Evolutionary conservation across 2,797 vertebrate genomes (phyloP).

Genomic region (Esox masquinongy): DNA sequence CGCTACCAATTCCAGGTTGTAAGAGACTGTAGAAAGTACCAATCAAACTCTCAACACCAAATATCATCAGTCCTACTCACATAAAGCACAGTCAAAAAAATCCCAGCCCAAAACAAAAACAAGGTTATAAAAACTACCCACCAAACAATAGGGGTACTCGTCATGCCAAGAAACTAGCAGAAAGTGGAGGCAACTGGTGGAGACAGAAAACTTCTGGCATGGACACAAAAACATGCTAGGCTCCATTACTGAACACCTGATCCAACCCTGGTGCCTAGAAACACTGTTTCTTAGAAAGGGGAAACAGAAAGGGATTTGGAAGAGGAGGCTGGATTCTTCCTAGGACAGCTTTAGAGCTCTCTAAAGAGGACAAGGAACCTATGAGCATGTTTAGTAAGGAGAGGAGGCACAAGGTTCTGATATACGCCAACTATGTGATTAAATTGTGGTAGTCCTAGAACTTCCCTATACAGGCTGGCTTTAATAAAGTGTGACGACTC

Average conservation of each 20-base stretch:
- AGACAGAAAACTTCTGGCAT: slow-evolving; percentile 50
- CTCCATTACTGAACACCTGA: slow-evolving; percentile 68
- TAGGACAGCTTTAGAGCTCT: too few species aligned
- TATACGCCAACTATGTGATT: slow-evolving; percentile 41
- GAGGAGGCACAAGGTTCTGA: not conserved
- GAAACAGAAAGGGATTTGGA: not conserved
- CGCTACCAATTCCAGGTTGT: too few species aligned
- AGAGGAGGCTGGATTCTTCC: not conserved
- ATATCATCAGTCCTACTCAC: slow-evolving; percentile 25
- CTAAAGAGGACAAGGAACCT: too few species aligned
- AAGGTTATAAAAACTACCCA: slow-evolving; percentile 1
- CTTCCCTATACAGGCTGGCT: not conserved
- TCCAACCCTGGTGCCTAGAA: slow-evolving; percentile 55
- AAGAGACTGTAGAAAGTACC: slow-evolving; percentile 16
- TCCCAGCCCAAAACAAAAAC: not conserved
- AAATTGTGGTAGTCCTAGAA: not conserved
- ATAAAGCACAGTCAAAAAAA: slow-evolving; percentile 8
- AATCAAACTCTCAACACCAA: slow-evolving; percentile 26
- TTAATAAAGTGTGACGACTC: not conserved
- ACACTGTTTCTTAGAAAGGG: slow-evolving; percentile 19
- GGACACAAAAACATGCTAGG: slow-evolving; percentile 66
- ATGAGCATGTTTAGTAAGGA: not conserved
- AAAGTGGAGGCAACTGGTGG: slow-evolving; percentile 32
- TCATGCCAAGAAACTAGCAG: not conserved
- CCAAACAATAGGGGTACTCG: slow-evolving; percentile 1